Evolutionary conservation across 2,888 invertebrate genomes (phyloP).

Genomic region (Patella depressa): DNA sequence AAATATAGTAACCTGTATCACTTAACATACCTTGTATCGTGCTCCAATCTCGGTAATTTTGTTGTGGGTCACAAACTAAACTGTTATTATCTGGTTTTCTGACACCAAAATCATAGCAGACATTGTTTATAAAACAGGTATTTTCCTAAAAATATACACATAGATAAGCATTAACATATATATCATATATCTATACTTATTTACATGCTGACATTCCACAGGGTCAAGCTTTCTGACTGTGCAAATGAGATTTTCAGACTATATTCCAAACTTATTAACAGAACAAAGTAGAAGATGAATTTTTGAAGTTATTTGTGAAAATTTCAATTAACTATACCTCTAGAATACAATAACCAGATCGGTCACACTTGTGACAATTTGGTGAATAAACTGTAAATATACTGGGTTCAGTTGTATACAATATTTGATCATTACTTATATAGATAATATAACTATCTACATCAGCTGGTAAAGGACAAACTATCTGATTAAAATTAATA

Average conservation of each 20-base stretch:
- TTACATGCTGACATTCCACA: background rate
- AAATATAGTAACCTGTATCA: background rate
- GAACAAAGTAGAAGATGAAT: too few species aligned
- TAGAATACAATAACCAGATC: constrained; percentile 40
- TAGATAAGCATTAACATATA: background rate
- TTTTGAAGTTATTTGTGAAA: background rate
- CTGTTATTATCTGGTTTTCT: constrained; percentile 38
- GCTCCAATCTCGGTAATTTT: constrained; percentile 43
- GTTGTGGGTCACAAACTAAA: constrained; percentile 42
- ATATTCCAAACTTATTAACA: too few species aligned
- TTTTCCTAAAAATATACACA: constrained; percentile 32
- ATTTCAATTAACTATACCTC: constrained; percentile 27
- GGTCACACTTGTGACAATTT: constrained; percentile 40
- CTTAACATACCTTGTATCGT: constrained; percentile 35
- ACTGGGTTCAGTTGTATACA: constrained; percentile 21
- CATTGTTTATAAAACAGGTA: constrained; percentile 46
- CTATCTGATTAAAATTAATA: constrained; percentile 43
- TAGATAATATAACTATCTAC: constrained; percentile 41
- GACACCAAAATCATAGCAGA: constrained; percentile 43
- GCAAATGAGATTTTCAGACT: too few species aligned
- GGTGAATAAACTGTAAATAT: constrained; percentile 42
- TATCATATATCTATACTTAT: background rate
- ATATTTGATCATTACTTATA: constrained; percentile 40
- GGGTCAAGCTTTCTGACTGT: too few species aligned
- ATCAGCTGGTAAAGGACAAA: constrained; percentile 32